These are phyloP conservation scores for Dasysyrphus albostriatus DNA, from an alignment of 2,888 invertebrate genomes.

Conservation along the genomic window DNA sequence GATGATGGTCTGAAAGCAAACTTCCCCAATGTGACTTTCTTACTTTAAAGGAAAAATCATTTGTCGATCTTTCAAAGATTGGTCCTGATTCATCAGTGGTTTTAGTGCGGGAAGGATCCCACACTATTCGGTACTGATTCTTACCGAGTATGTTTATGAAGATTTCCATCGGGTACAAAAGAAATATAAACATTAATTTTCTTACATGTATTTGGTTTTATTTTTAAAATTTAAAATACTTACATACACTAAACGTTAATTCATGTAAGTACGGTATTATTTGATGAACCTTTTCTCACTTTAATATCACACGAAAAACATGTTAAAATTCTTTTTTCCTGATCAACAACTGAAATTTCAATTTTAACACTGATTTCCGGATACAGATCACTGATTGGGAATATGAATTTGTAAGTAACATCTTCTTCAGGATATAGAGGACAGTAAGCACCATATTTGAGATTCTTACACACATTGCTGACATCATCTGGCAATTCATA, in stretches of 20 bases:
- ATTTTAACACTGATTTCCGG: conserved; percentile 81
- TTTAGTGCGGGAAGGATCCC: too few relatives aligned
- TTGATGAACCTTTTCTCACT: conserved; percentile 78
- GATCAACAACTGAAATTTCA: conserved; percentile 80
- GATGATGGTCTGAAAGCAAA: too few relatives aligned
- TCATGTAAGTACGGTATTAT: not conserved
- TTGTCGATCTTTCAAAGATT: too few relatives aligned
- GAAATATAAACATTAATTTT: too few relatives aligned
- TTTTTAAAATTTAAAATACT: too few relatives aligned
- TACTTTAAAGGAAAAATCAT: too few relatives aligned
- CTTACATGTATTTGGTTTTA: too few relatives aligned
- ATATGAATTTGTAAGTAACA: conserved; percentile 80
- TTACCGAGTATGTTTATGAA: too few relatives aligned
- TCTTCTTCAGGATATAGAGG: conserved; percentile 81
- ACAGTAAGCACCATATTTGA: conserved; percentile 80
- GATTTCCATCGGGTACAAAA: too few relatives aligned
- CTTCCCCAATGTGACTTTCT: too few relatives aligned
- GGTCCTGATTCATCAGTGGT: too few relatives aligned
- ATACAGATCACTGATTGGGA: conserved; percentile 79
- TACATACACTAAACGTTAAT: not conserved
- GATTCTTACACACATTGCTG: conserved; percentile 79
- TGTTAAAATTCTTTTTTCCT: conserved; percentile 75
- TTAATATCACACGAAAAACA: conserved; percentile 80
- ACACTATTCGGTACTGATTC: too few relatives aligned
- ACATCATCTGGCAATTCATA: conserved; percentile 80